Evolutionary conservation across 2,888 invertebrate genomes (phyloP).

Genomic region (Phalera bucephala): DNA sequence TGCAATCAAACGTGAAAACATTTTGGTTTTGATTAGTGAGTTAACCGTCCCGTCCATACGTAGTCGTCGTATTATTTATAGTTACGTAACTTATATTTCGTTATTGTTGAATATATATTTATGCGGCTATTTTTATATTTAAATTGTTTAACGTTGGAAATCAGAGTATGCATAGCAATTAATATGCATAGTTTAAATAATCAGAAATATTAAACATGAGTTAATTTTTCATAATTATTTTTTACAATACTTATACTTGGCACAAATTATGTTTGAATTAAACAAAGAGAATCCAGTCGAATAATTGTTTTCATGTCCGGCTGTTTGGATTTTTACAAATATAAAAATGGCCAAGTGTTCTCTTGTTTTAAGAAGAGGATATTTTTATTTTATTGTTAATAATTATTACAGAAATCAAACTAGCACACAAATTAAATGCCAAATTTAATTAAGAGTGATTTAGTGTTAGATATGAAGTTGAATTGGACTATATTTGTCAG

Average conservation of each 20-base stretch:
- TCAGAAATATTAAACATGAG: too few relatives aligned
- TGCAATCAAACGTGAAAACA: slow-evolving; percentile 37
- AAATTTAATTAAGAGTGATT: slow-evolving; percentile 45
- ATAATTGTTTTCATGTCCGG: too few relatives aligned
- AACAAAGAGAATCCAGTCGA: too few relatives aligned
- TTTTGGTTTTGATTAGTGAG: slow-evolving; percentile 60
- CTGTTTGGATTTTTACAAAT: too few relatives aligned
- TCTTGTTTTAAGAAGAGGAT: slow-evolving; percentile 63
- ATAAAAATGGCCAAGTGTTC: slow-evolving; percentile 34
- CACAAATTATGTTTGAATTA: too few relatives aligned
- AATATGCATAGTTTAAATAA: too few relatives aligned
- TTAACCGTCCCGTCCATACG: slow-evolving; percentile 75
- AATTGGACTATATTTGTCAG: too few relatives aligned
- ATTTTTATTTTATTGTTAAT: slow-evolving; percentile 29
- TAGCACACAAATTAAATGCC: slow-evolving; percentile 39
- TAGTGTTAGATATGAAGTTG: slow-evolving; percentile 28
- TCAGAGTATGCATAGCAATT: too few relatives aligned
- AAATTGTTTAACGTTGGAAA: too few relatives aligned
- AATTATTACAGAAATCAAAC: too few relatives aligned
- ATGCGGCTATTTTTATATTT: slow-evolving; percentile 13
- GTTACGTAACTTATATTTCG: slow-evolving; percentile 29
- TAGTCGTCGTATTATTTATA: slow-evolving; percentile 56
- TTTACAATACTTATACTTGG: too few relatives aligned
- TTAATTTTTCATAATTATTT: too few relatives aligned
- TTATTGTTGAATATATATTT: slow-evolving; percentile 15